Base-by-base conservation (phyloP, 2,888 invertebrate species). In the Ypsolopha sequella region DNA sequence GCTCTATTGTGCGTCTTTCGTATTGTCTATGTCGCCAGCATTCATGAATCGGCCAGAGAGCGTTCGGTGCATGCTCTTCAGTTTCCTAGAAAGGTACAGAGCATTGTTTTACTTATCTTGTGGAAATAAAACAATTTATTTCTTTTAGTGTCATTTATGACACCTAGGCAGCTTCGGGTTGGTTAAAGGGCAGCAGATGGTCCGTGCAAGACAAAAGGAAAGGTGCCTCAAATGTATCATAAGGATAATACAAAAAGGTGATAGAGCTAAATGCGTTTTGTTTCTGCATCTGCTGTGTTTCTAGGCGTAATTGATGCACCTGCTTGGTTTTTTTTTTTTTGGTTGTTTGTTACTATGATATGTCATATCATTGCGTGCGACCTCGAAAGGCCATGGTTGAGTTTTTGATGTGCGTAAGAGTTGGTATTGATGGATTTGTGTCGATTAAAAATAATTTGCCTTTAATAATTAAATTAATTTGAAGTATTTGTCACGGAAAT, bases 121-220 rank as follows among this genome's bases (percentile, higher is more conserved):
- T 39, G 39, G 68, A 69, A 66, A 65, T n/a, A 44, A 70, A 51
- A 51, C 52, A 73, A 72, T 65, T 73, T 71, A 70, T 69, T 63
- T 48, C 3, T 60, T 59, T 60, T 65, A 58, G 70, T 70, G 73
- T 79, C 74, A 68, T 78, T 77, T 74, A 76, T 71, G 76, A 76
- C 78, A 73, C 73, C 70, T 70, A 61, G 62, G 54, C 60, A 33
- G 38, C 33, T 13, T n/a, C 8, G 43, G 41, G 49, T 33, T 33
- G 34, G 34, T 60, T 66, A 66, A 71, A 70, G 66, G 63, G 67
- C 53, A 64, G 73, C 82, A 82, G 80, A 72, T 84, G 82, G 43
- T 63, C 51, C 47, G 48, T 41, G 50, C 44, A 44, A 59, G 49
- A 41, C 39, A 46, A 46, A 46, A 33, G 36, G 56, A 61, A 58